These are phyloP conservation scores for Prenolepis imparis DNA, from an alignment of 2,888 invertebrate species.

Conservation along the genomic window DNA sequence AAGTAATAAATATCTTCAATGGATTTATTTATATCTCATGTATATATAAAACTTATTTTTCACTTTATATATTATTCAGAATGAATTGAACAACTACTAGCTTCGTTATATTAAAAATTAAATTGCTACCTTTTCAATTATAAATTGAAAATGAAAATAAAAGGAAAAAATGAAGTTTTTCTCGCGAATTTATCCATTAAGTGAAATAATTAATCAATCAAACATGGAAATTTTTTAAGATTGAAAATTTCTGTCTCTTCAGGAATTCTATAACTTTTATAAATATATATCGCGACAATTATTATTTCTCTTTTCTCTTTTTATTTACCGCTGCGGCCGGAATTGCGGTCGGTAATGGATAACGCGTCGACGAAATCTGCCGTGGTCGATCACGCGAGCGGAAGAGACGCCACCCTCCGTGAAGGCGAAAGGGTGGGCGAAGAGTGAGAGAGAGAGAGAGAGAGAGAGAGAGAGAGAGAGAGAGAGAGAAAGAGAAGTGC, in stretches of 20 bases:
- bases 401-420: constrained; percentile 39
- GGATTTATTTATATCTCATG: no score
- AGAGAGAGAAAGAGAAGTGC: not conserved
- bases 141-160: not conserved
- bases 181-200: not conserved
- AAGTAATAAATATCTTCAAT: not conserved
- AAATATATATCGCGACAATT: constrained; percentile 18
- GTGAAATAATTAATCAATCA: not conserved
- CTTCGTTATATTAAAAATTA: not conserved
- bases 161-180: not conserved
- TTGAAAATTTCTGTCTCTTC: not conserved
- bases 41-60: no score
- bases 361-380: constrained; percentile 33
- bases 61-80: no score
- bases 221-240: constrained; percentile 2
- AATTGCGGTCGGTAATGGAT: constrained; percentile 34
- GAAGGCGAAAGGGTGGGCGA: not conserved
- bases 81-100: not conserved
- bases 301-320: not conserved
- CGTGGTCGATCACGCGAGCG: constrained; percentile 44
- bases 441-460: not conserved
- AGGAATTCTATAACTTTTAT: constrained; percentile 4
- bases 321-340: constrained; percentile 20
- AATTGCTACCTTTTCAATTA: not conserved
- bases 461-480: not conserved